phyloP scores from a whole-genome alignment of 2,797 vertebrate species.

The Mormyrops boulengeri region DNA sequence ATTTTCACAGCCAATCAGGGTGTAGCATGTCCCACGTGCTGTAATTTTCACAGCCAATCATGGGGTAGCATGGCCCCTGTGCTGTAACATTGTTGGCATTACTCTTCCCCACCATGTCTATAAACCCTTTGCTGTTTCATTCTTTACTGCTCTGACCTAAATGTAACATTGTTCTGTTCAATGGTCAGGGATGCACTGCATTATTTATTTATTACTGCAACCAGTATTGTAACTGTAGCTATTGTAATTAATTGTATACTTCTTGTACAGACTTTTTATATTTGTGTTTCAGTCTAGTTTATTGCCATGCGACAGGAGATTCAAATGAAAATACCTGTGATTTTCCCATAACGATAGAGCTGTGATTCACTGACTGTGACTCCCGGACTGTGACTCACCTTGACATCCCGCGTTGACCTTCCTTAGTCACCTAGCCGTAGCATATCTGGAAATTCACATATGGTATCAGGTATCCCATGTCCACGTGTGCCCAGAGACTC shows the following conservation, averaged over 20 bases:
- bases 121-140: not conserved
- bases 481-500: not conserved
- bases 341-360: not conserved
- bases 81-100: not conserved
- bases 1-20: not conserved
- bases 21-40: not conserved
- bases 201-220: not conserved
- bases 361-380: not conserved
- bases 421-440: not conserved
- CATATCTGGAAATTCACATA: not conserved
- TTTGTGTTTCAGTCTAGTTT: slow-evolving; percentile 22
- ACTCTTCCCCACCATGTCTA: not conserved
- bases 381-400: not conserved
- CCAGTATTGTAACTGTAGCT: not conserved
- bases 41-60: not conserved
- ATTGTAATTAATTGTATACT: not conserved
- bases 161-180: not conserved
- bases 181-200: not conserved
- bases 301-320: not conserved
- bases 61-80: too few relatives aligned
- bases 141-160: not conserved
- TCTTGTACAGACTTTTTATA: slow-evolving; percentile 20
- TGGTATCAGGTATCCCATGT: not conserved
- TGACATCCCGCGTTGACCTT: not conserved
- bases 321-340: not conserved